Percentiles rank a stretch among this genome's conserved stretches.
Conservation (phyloP, 2,797 vertebrate genomes). For the Anas georgica region DNA sequence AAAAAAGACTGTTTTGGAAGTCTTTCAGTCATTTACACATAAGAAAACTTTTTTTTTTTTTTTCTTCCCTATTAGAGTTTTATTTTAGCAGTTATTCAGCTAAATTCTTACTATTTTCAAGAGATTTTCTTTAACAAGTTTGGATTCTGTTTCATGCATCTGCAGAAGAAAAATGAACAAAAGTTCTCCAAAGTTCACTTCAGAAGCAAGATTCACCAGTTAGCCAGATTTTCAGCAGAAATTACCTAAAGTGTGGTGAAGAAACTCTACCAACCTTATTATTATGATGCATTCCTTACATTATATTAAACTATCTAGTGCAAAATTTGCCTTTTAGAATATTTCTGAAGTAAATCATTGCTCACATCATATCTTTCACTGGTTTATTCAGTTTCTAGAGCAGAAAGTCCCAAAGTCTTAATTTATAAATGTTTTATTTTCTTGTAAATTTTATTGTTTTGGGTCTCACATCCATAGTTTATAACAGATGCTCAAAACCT, state of each 20-base stretch:
- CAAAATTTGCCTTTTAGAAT: rapidly evolving
- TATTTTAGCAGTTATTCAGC: background rate
- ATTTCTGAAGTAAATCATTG: background rate
- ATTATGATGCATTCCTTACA: background rate
- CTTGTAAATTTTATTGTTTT: background rate
- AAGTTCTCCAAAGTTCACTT: background rate
- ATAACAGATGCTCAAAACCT: background rate
- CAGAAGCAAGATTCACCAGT: background rate
- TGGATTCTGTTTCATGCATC: background rate
- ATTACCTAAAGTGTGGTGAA: background rate
- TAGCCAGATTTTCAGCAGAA: background rate
- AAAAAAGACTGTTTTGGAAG: too few species aligned
- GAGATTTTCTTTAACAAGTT: background rate
- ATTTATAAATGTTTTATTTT: background rate
- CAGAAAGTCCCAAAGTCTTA: background rate
- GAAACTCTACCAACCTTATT: background rate
- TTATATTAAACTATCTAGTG: background rate
- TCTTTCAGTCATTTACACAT: background rate
- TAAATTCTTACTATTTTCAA: background rate
- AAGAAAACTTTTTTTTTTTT: background rate
- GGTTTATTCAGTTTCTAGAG: background rate
- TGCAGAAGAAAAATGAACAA: rapidly evolving
- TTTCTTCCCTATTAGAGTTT: background rate
- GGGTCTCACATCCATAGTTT: background rate
- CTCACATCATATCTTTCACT: background rate